These are phyloP conservation scores for Meriones psammophilus DNA, from an alignment of 2,797 vertebrate species.

Conservation along the genomic window DNA sequence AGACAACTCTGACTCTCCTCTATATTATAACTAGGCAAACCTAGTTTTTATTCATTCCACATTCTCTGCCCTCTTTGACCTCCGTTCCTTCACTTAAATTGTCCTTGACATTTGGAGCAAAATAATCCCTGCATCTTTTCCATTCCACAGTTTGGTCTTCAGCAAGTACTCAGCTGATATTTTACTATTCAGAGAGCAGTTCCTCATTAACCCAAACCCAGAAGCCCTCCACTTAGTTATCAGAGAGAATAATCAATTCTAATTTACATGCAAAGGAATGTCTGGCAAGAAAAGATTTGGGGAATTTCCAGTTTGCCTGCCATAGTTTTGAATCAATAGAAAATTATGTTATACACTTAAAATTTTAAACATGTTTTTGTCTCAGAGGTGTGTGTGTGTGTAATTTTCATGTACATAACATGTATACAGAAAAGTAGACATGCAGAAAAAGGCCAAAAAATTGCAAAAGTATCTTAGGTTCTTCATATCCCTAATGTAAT, in stretches of 20 bases:
- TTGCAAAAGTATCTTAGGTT: rapidly evolving
- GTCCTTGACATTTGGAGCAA: slow-evolving; percentile 77
- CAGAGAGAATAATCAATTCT: slow-evolving; percentile 69
- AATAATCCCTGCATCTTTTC: slow-evolving; percentile 57
- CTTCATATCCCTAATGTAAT: background rate
- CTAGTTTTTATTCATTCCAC: slow-evolving; percentile 67
- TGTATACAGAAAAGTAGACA: background rate
- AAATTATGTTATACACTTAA: slow-evolving; percentile 10
- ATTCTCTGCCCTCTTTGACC: slow-evolving; percentile 56
- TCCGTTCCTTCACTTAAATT: slow-evolving; percentile 66
- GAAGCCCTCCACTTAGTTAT: slow-evolving; percentile 53
- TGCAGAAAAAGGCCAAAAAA: background rate
- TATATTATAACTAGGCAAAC: background rate
- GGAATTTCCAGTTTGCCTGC: slow-evolving; percentile 26
- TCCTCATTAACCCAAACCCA: slow-evolving; percentile 66
- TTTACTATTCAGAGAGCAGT: slow-evolving; percentile 70
- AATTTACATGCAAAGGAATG: slow-evolving; percentile 63
- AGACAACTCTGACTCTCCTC: background rate
- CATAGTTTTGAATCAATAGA: slow-evolving; percentile 43
- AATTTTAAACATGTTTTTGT: background rate
- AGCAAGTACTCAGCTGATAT: background rate
- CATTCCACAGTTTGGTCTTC: slow-evolving; percentile 37
- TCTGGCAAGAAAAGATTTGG: background rate
- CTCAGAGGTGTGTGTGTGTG: background rate
- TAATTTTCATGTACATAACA: background rate